Conservation (phyloP, 1,140 invertebrate genomes). For the Eulimnadia texana region DNA sequence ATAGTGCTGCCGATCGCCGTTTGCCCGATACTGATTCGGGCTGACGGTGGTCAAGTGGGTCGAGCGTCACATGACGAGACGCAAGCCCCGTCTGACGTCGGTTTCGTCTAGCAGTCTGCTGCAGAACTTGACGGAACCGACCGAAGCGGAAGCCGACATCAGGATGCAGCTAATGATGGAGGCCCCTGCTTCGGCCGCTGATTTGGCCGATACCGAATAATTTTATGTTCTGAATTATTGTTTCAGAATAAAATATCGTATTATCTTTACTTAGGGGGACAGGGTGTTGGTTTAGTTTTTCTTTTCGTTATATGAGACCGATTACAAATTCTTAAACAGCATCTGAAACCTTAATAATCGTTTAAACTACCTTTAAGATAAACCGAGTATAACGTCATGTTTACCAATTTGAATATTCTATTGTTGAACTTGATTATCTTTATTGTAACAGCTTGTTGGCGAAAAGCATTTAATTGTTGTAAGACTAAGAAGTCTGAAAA, state of each 20-base stretch:
- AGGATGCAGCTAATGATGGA: neutral
- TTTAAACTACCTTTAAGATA: too few relatives aligned
- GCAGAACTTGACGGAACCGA: neutral
- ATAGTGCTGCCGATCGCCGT: conserved; percentile 67
- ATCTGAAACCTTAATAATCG: too few relatives aligned
- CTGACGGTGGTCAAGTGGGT: conserved; percentile 80
- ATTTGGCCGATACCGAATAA: neutral
- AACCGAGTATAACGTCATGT: too few relatives aligned
- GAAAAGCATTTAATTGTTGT: too few relatives aligned
- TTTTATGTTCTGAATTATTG: neutral
- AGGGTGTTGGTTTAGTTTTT: too few relatives aligned
- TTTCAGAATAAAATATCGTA: neutral
- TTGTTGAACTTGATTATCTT: too few relatives aligned
- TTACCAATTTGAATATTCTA: too few relatives aligned
- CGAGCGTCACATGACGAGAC: conserved; percentile 56
- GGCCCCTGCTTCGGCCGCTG: neutral
- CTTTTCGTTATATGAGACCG: too few relatives aligned
- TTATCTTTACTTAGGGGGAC: too few relatives aligned
- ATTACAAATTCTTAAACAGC: too few relatives aligned
- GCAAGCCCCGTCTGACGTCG: conserved; percentile 15
- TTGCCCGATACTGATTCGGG: conserved; percentile 69
- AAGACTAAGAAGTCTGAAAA: too few relatives aligned
- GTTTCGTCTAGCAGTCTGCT: neutral
- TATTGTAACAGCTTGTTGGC: too few relatives aligned
- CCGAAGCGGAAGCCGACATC: neutral